Conservation (phyloP, 1,140 invertebrate species). For the Akabosia matsudoensis region DNA sequence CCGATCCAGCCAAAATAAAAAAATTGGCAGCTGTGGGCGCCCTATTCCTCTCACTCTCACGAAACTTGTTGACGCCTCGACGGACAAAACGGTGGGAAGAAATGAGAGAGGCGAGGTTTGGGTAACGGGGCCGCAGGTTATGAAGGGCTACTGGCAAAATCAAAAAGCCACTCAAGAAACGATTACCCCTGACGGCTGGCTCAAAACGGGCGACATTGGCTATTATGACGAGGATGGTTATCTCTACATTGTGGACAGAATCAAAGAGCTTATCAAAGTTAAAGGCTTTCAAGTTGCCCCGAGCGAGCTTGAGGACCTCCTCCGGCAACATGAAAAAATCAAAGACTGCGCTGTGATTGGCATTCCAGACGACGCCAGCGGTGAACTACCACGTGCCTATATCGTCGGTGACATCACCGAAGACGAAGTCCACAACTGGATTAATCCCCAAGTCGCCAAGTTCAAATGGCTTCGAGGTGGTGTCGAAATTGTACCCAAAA, state of each 20-base stretch:
- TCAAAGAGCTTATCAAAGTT: slow-evolving; percentile 55
- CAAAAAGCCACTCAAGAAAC: slow-evolving; percentile 33
- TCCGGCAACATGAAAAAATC: slow-evolving; percentile 54
- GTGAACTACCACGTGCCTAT: slow-evolving; percentile 1
- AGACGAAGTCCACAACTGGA: background rate
- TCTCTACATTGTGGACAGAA: slow-evolving; percentile 38
- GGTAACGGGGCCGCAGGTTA: slow-evolving; percentile 47
- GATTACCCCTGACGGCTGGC: slow-evolving; percentile 39
- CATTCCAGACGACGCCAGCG: background rate
- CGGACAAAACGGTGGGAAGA: slow-evolving; percentile 40
- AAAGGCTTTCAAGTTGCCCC: slow-evolving; percentile 57
- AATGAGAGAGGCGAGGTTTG: slow-evolving; percentile 52
- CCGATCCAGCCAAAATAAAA: slow-evolving; percentile 50
- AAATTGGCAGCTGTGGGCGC: slow-evolving; percentile 66
- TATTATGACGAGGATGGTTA: slow-evolving; percentile 38
- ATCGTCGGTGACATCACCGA: background rate
- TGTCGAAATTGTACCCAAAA: slow-evolving; percentile 25
- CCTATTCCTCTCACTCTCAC: slow-evolving; percentile 63
- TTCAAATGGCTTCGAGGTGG: slow-evolving; percentile 15
- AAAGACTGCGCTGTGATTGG: slow-evolving; percentile 57
- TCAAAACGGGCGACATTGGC: slow-evolving; percentile 42
- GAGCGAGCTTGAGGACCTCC: slow-evolving; percentile 58
- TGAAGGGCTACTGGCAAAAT: slow-evolving; percentile 46
- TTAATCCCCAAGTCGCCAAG: background rate
- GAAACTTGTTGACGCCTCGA: slow-evolving; percentile 60